Evolutionary conservation across 2,113 vertebrate genomes (phyloP), one percentile per base, ranked within the genome.

Genomic region (Amphiprion ocellaris): DNA sequence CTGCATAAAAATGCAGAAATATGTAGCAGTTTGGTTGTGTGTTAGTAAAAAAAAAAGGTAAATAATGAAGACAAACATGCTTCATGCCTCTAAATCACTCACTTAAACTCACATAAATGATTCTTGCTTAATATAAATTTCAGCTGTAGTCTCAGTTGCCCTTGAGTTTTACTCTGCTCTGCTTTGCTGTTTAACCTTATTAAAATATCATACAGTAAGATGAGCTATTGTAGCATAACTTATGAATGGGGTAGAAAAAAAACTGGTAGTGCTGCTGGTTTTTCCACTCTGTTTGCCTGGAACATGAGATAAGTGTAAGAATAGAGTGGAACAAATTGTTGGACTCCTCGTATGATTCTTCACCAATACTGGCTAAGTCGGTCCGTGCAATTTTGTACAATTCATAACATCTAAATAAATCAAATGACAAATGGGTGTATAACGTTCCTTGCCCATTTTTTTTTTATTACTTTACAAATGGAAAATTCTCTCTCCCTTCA

Each of bases 301-400:
- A 71, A 50, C 28, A 70, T 30, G 17, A 68, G 46, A 62, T 65
- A 23, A 56, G 76, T 64, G 41, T 62, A 26, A 56, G 50, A 30
- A 24, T 46, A 1, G 26, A 5, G n/a, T 56, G 74, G 64, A 52
- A 69, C 30, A 64, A 69, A 64, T 44, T 44, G 12, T 60, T 60
- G 10, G n/a, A 60, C 37, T 52, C 17, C 28, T 60, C 4, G 24
- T 44, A 17, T 12, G 28, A 56, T 4, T 26, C 9, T 59, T 79
- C 24, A 47, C 49, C 26, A 64, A 37, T 10, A 49, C 19, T 47
- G 58, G 21, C 60, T 39, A 21, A 44, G 33, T 21, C 21, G 21
- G 0, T 30, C 30, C 33, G 1, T 10, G 33, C 7, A 37, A 37
- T 37, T 10, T 37, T 19, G 47, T 49, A 7, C 15, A 49, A 17